Base-by-base conservation (phyloP, 1,140 invertebrate species). In the Parapsyche elsis region DNA sequence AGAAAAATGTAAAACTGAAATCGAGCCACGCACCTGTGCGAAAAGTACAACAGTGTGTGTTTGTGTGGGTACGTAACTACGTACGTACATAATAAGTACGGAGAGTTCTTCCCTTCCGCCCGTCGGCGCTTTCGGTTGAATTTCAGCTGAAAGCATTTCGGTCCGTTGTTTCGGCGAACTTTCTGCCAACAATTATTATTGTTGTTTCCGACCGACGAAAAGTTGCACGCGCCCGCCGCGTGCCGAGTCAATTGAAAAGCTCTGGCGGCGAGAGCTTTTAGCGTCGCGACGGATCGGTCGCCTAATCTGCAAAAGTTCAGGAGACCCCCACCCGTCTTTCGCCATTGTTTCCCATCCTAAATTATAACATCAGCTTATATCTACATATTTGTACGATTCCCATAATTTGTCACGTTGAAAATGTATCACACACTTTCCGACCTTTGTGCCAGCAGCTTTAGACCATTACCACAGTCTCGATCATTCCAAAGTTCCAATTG, bases 281-380 rank as follows among this genome's bases (percentile, higher is more conserved):
- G 57, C 53, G 44, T 79, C 30, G 30, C 30, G 30, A 4, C 71
- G 59, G 77, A 79, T 71, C 53, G 49, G 19, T 30, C 21, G 75
- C 67, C 45, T 79, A 79, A 79, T 79, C 77, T 57, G 67, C 26
- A 49, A 70, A 67, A 71, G 61, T 79, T 71, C 64, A 46, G 45
- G 14, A 26, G 38, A 12, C 38, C 45, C 45, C 30, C 30, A 38
- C 30, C 19, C 64, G 14, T 38, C 26, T 71, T n/a, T 57, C 19
- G 53, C 14, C 14, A 30, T 30, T 10, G 24, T 61, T 79, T 46
- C 44, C 67, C 19, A 21, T 57, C 14, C 1, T 16, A 21, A 57
- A 57, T 57, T 57, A 57, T 57, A 16, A 57, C 19, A 16, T 57
- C 53, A 16, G 2, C 19, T 57, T 57, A 57, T 38, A n/a, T n/a